phyloP scores from a whole-genome alignment of 2,797 vertebrate genomes.

The Sorex maritimensis region DNA sequence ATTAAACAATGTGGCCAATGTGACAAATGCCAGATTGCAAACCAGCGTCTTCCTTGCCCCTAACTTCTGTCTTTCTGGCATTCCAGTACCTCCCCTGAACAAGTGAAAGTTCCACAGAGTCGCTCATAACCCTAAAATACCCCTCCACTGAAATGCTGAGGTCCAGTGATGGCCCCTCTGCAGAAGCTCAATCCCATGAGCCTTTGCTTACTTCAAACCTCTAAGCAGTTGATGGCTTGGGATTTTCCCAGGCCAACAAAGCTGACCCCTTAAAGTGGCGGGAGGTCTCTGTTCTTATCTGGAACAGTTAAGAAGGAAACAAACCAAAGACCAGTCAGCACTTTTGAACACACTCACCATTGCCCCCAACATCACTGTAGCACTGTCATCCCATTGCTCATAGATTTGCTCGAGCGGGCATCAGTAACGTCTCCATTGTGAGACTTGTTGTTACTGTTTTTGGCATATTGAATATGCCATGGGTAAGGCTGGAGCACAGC shows the following conservation, averaged over 20 bases:
- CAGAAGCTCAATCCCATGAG: not conserved
- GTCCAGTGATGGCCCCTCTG: not conserved
- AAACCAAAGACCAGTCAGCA: not conserved
- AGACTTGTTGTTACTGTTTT: too few relatives aligned
- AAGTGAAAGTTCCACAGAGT: not conserved
- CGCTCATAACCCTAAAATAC: not conserved
- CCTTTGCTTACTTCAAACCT: not conserved
- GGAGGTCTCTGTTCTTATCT: not conserved
- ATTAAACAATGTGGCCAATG: too few relatives aligned
- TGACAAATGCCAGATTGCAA: too few relatives aligned
- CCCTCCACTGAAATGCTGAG: not conserved
- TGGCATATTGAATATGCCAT: too few relatives aligned
- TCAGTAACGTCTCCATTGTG: too few relatives aligned
- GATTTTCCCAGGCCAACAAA: not conserved
- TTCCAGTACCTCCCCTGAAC: not conserved
- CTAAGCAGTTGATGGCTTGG: not conserved
- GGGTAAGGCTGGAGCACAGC: too few relatives aligned
- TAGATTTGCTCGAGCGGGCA: too few relatives aligned
- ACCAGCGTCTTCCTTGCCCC: too few relatives aligned
- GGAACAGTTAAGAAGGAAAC: not conserved
- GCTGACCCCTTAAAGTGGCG: not conserved
- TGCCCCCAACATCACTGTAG: not conserved
- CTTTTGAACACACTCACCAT: not conserved
- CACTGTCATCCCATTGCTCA: too few relatives aligned
- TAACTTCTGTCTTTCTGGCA: not conserved